Conservation (phyloP, 2,113 vertebrate species). For the Macquaria ambigua region DNA sequence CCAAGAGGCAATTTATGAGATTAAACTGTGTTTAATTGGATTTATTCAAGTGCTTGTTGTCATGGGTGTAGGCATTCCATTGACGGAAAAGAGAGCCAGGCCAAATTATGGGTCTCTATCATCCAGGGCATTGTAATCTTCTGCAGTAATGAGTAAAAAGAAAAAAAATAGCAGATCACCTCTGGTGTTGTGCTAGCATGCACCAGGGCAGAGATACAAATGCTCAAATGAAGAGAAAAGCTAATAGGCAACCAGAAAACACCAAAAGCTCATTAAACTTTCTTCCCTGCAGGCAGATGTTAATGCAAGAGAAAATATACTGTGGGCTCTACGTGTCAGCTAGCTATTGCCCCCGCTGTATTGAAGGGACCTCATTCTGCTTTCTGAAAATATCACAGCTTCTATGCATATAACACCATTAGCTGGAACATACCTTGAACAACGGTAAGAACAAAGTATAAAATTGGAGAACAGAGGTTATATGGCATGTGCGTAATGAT, state of each 20-base stretch:
- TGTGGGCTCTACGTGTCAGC: constrained; percentile 7
- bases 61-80: neutral
- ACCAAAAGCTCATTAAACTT: constrained; percentile 53
- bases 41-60: constrained; percentile 19
- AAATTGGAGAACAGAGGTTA: neutral
- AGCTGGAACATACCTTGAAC: neutral
- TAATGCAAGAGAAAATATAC: constrained; percentile 1
- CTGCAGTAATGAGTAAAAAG: constrained; percentile 14
- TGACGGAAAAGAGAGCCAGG: too few relatives aligned
- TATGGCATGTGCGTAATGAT: neutral
- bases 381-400: constrained; percentile 24
- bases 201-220: constrained; percentile 4
- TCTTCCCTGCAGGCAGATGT: constrained; percentile 26
- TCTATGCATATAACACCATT: neutral
- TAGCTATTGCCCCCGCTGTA: neutral
- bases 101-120: neutral
- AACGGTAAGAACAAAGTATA: constrained; percentile 2
- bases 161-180: neutral
- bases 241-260: constrained; percentile 38
- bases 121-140: constrained; percentile 6
- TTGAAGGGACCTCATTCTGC: constrained; percentile 14
- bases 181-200: neutral
- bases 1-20: constrained; percentile 1
- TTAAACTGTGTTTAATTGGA: constrained; percentile 24
- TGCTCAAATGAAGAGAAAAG: constrained; percentile 18